Evolutionary conservation across 2,888 invertebrate genomes (phyloP).

Genomic region (Sminthurides aquaticus): DNA sequence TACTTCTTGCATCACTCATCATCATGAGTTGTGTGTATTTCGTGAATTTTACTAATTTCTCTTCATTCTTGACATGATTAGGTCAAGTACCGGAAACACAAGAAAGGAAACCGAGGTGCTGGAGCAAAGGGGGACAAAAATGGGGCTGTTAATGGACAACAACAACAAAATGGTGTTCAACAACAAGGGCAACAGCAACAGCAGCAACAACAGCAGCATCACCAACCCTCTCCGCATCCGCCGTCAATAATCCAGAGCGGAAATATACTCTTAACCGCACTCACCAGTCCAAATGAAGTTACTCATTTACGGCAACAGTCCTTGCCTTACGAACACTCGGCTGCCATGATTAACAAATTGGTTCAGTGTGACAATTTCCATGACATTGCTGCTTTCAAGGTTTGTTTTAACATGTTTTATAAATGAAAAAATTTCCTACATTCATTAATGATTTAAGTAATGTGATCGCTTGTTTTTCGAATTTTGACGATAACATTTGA

Average conservation of each 20-base stretch:
- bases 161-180: slow-evolving; percentile 47
- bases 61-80: slow-evolving; percentile 45
- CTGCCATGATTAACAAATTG: slow-evolving; percentile 82
- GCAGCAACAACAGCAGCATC: slow-evolving; percentile 21
- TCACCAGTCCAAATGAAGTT: slow-evolving; percentile 85
- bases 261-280: slow-evolving; percentile 85
- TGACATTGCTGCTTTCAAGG: slow-evolving; percentile 77
- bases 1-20: too few species aligned
- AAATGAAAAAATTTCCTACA: neutral
- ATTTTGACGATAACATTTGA: neutral
- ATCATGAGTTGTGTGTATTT: neutral
- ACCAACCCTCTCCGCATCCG: slow-evolving; percentile 38
- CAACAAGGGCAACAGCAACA: slow-evolving; percentile 42
- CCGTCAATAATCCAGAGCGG: slow-evolving; percentile 61
- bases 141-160: slow-evolving; percentile 49
- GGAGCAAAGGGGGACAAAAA: slow-evolving; percentile 49
- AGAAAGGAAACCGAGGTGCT: slow-evolving; percentile 54
- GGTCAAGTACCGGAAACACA: slow-evolving; percentile 97
- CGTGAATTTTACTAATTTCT: neutral
- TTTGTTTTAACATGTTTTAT: slow-evolving; percentile 45
- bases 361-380: slow-evolving; percentile 96
- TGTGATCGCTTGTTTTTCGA: slow-evolving; percentile 1
- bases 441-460: slow-evolving; percentile 3
- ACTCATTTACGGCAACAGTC: slow-evolving; percentile 57
- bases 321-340: slow-evolving; percentile 72